Evolutionary conservation across 2,888 invertebrate species (phyloP), one percentile per base, ranked within the genome.

Genomic region (Calliscelio sp.): DNA sequence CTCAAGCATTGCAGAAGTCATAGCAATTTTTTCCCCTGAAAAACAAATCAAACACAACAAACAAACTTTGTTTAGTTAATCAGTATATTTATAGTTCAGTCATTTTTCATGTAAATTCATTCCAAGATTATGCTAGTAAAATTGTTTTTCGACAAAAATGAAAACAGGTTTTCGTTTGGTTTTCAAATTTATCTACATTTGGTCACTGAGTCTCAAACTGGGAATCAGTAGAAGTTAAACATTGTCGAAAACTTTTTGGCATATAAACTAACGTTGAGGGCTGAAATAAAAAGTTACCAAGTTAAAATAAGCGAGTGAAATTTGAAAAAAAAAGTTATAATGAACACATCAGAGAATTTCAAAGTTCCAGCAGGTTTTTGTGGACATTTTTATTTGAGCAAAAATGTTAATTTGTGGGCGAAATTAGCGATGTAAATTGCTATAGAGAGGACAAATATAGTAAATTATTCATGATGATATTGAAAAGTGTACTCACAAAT

Each of bases 51-150:
- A n/a, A n/a, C n/a, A 49, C 59, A 38, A 38, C 16, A 22, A 51
- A 38, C 25, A 10, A 44, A 63, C 28, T 18, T 53, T 49, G 41
- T 51, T 51, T 53, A 20, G n/a, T 53, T 74, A 74, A 74, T 74
- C 38, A 35, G 38, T 24, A 63, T 74, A 55, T 51, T 73, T 49
- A 49, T 59, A 16, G 4, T 41, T 41, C n/a, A 5, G 8, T 35
- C 35, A n/a, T n/a, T n/a, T n/a, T n/a, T n/a, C n/a, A n/a, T n/a
- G n/a, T n/a, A n/a, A n/a, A n/a, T n/a, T n/a, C n/a, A n/a, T n/a
- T n/a, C n/a, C n/a, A n/a, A n/a, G 35, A 35, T 35, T 35, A 35
- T 35, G 14, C 14, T n/a, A n/a, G n/a, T n/a, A n/a, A n/a, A n/a
- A n/a, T n/a, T n/a, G n/a, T n/a, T n/a, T n/a, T n/a, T n/a, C n/a